phyloP scores from a whole-genome alignment of 1,140 invertebrate species.

The Calliopsis andreniformis region DNA sequence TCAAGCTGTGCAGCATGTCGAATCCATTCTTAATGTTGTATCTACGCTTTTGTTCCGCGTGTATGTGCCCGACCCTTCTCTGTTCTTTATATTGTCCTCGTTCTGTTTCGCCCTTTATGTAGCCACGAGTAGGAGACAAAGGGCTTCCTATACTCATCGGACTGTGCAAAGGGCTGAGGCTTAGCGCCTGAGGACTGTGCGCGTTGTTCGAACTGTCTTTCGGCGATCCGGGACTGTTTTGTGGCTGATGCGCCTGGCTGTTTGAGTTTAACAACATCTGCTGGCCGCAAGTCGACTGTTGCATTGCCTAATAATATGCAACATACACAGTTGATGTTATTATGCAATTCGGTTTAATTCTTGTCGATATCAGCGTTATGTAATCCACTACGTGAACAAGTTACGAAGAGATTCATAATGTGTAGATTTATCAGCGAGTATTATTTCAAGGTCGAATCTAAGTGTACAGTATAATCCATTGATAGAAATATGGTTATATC shows the following conservation, averaged over 20 bases:
- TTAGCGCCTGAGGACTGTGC: conserved; percentile 77
- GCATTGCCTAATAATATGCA: conserved; percentile 63
- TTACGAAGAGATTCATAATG: background rate
- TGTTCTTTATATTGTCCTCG: conserved; percentile 84
- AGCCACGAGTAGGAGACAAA: conserved; percentile 72
- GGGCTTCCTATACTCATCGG: conserved; percentile 79
- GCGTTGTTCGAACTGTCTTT: conserved; percentile 72
- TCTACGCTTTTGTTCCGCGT: conserved; percentile 98
- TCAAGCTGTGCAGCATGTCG: conserved; percentile 95
- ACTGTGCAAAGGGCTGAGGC: conserved; percentile 80
- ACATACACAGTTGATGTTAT: conserved; percentile 19
- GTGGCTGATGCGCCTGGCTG: conserved; percentile 69
- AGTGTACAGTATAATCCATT: no score
- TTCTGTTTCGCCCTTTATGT: conserved; percentile 75
- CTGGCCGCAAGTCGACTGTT: conserved; percentile 58
- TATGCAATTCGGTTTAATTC: conserved; percentile 22
- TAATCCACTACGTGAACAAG: conserved; percentile 14
- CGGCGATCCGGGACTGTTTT: conserved; percentile 75
- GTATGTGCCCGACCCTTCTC: conserved; percentile 93
- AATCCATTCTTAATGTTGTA: conserved; percentile 99
- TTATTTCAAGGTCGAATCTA: no score
- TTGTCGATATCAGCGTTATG: conserved; percentile 13
- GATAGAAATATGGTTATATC: no score
- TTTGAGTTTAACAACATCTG: conserved; percentile 72
- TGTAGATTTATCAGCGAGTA: background rate